Conservation (phyloP, 2,888 invertebrate species). For the Deroplatys truncata region DNA sequence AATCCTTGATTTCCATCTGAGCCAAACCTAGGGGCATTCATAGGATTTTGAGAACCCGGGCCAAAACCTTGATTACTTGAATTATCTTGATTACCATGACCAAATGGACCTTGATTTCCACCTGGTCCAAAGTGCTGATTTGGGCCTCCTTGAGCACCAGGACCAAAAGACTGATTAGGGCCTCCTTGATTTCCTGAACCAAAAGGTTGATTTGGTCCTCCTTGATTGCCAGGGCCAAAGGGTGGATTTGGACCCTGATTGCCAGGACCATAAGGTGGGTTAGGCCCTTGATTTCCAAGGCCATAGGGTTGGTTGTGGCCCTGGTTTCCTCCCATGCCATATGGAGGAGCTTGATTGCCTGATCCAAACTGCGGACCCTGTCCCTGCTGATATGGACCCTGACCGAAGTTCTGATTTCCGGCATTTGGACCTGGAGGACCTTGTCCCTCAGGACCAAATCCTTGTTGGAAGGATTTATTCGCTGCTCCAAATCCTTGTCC, state of each 20-base stretch:
- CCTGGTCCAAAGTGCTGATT: constrained; percentile 18
- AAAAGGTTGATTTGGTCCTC: constrained; percentile 18
- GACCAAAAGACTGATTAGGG: constrained; percentile 16
- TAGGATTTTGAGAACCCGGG: constrained; percentile 27
- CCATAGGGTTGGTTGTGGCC: constrained; percentile 7
- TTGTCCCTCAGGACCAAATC: background rate
- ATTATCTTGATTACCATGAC: constrained; percentile 27
- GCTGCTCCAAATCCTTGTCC: background rate
- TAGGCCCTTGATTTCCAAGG: background rate
- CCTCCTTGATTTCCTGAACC: constrained; percentile 21
- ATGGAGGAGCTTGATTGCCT: constrained; percentile 4
- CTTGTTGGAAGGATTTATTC: background rate
- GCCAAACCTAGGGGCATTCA: constrained; percentile 30
- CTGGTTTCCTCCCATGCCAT: background rate
- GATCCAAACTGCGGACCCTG: background rate
- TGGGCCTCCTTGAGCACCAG: constrained; percentile 10
- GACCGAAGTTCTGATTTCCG: background rate
- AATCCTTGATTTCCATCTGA: constrained; percentile 31
- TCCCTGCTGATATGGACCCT: background rate
- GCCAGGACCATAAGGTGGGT: constrained; percentile 11
- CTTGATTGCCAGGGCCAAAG: constrained; percentile 20
- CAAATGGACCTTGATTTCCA: constrained; percentile 15
- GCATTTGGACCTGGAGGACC: background rate
- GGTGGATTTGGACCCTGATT: constrained; percentile 12
- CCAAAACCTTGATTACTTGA: constrained; percentile 24